Evolutionary conservation across 2,113 vertebrate species (phyloP), one percentile per base, ranked within the genome.

Genomic region (Bubo blakistoni): DNA sequence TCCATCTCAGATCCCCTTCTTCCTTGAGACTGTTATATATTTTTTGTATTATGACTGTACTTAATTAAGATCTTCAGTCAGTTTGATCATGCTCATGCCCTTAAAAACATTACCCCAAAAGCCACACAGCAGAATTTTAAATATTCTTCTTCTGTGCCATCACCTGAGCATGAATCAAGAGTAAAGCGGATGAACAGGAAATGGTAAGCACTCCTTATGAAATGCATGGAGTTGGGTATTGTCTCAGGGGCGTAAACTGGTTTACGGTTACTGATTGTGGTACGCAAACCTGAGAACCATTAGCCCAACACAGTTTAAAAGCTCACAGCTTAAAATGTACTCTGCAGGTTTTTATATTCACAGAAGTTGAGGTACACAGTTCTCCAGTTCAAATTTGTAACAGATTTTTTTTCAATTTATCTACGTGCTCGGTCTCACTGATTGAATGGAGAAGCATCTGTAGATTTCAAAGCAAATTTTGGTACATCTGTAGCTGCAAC

Each of bases 401-500:
- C 46, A 47, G 30, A 2, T 49, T 52, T 83, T 38, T 82, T 80
- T 92, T 34, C 42, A 67, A 16, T 8, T 92, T 90, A 58, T 46
- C 70, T 82, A 32, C 2, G 0, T 91, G 42, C 9, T 91, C 55
- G 5, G 57, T 82, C 70, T 89, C 25, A 29, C 27, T 70, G 62
- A 24, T 11, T 55, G 30, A 86, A 69, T 63, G 49, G 46, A 49
- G 86, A 65, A 67, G 46, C 77, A 63, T 58, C 32, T 88, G 38
- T 47, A 63, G 79, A 84, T 92, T 91, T 88, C 44, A 92, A 94
- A 77, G 32, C 81, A 93, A 86, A 88, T 70, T 96, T 86, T 96
- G 78, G 21, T 86, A 63, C 74, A 70, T 92, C 70, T 72, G 27
- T 85, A 74, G 46, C 71, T 92, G 93, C 96, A 94, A 79, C 84